These are phyloP conservation scores for Drosophila mimetica DNA, from an alignment of 2,888 invertebrate genomes.

Conservation along the genomic window DNA sequence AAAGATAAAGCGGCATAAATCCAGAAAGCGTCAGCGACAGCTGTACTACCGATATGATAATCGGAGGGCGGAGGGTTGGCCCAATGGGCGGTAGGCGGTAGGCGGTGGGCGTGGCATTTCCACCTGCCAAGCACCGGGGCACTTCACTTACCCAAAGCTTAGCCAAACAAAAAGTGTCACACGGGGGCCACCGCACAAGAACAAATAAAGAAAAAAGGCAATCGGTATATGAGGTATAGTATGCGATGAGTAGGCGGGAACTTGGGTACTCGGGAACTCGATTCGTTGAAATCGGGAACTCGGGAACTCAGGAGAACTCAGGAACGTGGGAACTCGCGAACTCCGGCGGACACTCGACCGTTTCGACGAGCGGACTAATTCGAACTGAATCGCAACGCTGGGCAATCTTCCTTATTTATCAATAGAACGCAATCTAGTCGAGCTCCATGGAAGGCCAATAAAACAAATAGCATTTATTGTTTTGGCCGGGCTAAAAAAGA, in stretches of 20 bases:
- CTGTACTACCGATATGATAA: conserved; percentile 12
- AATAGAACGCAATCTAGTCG: conserved; percentile 32
- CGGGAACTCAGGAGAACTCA: not conserved
- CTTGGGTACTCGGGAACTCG: not conserved
- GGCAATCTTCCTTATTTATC: conserved; percentile 40
- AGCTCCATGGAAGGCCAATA: conserved; percentile 22
- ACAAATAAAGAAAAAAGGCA: conserved; percentile 17
- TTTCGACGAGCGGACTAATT: conserved; percentile 29
- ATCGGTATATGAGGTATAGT: not conserved
- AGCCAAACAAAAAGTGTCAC: conserved; percentile 21
- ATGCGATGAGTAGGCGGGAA: conserved; percentile 4
- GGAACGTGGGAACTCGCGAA: not conserved
- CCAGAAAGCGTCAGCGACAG: conserved; percentile 14
- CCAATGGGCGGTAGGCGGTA: not conserved
- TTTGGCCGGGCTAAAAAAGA: conserved; percentile 31
- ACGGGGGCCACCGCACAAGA: conserved; percentile 14
- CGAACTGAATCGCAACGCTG: conserved; percentile 25
- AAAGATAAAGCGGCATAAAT: conserved; percentile 26
- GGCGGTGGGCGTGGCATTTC: conserved; percentile 1
- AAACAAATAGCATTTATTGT: conserved; percentile 37
- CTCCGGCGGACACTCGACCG: conserved; percentile 35
- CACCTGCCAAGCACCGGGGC: conserved; percentile 14
- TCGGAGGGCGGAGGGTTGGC: conserved; percentile 6
- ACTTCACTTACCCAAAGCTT: conserved; percentile 36
- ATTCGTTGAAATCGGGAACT: not conserved